Evolutionary conservation across 2,888 invertebrate genomes (phyloP), one percentile per base, ranked within the genome.

Genomic region (Scrobipalpa atriplicella): DNA sequence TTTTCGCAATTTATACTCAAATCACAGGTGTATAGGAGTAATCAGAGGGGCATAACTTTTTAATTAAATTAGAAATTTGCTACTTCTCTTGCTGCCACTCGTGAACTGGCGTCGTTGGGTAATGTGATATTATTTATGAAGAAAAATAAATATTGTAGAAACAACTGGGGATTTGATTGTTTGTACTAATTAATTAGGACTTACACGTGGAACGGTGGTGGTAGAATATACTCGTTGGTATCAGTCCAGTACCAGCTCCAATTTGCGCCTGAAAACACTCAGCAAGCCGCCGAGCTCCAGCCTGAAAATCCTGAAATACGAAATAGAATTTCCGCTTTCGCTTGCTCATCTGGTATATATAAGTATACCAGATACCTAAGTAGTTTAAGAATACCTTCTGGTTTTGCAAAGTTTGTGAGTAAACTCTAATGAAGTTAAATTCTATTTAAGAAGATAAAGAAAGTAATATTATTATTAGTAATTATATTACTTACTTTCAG

Each of bases 181-280:
- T 13, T 13, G 13, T 13, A 13, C 16, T n/a, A 47, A n/a, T n/a
- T 6, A 16, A 16, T 47, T 16, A 47, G 16, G 5, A 47, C 29
- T n/a, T 47, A 47, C 3, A 47, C n/a, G 16, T 47, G n/a, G 47
- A 16, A 47, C 3, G 47, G 47, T 21, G 29, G 29, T 19, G 10
- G 39, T 43, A 16, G 62, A 43, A 19, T 13, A 29, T 29, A 29
- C 29, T 29, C 29, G n/a, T n/a, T n/a, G n/a, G n/a, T n/a, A n/a
- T n/a, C n/a, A n/a, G n/a, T n/a, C n/a, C n/a, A n/a, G 39, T 16
- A 61, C 13, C 10, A 61, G 61, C 39, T 11, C 43, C 62, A 62
- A 62, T 62, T 66, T 66, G 62, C 29, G 58, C 62, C 62, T 41
- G 18, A 16, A 19, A 19, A 62, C 39, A 64, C 61, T 43, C 39